A percentile compares a stretch with the other conserved stretches of the same genome.
phyloP scores from a whole-genome alignment of 2,888 invertebrate species.

The Athetis lepigone region DNA sequence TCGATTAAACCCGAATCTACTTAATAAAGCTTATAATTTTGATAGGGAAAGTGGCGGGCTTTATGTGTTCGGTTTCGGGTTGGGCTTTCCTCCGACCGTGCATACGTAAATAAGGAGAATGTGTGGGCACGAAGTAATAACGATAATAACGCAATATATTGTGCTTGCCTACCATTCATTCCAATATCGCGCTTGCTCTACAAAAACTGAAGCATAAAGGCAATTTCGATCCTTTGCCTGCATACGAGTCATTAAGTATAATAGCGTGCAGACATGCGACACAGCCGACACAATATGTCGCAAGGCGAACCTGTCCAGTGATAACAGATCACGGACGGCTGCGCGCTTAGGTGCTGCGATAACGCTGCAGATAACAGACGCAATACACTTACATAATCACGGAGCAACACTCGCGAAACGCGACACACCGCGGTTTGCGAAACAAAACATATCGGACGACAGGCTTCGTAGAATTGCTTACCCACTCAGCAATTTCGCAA shows the following conservation, averaged over 20 bases:
- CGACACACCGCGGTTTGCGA: conserved; percentile 51
- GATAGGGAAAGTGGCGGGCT: conserved; percentile 51
- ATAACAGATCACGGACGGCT: conserved; percentile 77
- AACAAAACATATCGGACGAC: conserved; percentile 48
- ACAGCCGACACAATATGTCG: conserved; percentile 74
- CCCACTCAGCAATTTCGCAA: conserved; percentile 29
- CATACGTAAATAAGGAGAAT: conserved; percentile 36
- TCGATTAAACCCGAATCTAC: conserved; percentile 56
- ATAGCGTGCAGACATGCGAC: conserved; percentile 70
- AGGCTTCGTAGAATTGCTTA: conserved; percentile 27
- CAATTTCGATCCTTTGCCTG: conserved; percentile 47
- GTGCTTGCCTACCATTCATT: conserved; percentile 20
- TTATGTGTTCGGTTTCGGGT: conserved; percentile 36
- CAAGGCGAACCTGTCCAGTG: conserved; percentile 77
- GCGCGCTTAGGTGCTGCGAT: conserved; percentile 66
- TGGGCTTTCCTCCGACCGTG: conserved; percentile 16
- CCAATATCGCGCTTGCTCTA: conserved; percentile 28
- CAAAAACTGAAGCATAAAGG: conserved; percentile 39
- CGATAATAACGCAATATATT: conserved; percentile 29
- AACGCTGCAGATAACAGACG: conserved; percentile 62
- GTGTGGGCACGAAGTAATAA: conserved; percentile 24
- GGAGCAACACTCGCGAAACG: conserved; percentile 58
- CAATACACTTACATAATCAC: conserved; percentile 65
- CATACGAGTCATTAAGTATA: conserved; percentile 65
- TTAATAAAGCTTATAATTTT: conserved; percentile 62